Base-by-base conservation (phyloP, 2,888 invertebrate species). In the Idaea straminata region DNA sequence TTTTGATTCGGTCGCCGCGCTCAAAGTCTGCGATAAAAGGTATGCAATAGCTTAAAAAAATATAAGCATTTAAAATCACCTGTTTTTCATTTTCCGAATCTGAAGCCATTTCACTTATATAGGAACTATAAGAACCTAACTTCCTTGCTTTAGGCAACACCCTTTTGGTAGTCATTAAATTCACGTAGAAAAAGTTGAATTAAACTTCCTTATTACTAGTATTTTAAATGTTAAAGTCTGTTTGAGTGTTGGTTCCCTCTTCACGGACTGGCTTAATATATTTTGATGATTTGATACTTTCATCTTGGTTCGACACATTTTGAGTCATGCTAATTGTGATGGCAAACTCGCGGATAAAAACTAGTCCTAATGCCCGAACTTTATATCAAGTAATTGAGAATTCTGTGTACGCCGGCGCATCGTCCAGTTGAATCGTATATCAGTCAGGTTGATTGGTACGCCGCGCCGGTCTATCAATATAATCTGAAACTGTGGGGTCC, bases 381-480 rank as follows among this genome's bases (percentile, higher is more conserved):
- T 73, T 38, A 66, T 67, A 62, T 64, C 63, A 61, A 47, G 64
- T 63, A 74, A 25, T 82, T 82, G 70, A 71, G 67, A 69, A 85
- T 83, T 83, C 82, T 74, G 81, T 73, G 63, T 61, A 58, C 63
- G 60, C 74, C 77, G 75, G 75, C 74, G 68, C 73, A 78, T 77
- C 78, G 76, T 63, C 62, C 70, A 66, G 62, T 68, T 68, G 66
- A 66, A 70, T 74, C 74, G 72, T 74, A 77, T 77, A 82, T 81
- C 78, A 72, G 73, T 81, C 81, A 83, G 75, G 68, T 69, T 76
- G 79, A 79, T 59, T 47, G 34, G 25, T 34, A 25, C 59, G 7
- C 6, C 25, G 25, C 25, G 25, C 25, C 64, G 34, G 15, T 64
- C 61, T 57, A 64, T 61, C 64, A 58, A 15, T 58, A 58, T 62